phyloP scores from a whole-genome alignment of 2,113 vertebrate genomes.

The Eleginops maclovinus region DNA sequence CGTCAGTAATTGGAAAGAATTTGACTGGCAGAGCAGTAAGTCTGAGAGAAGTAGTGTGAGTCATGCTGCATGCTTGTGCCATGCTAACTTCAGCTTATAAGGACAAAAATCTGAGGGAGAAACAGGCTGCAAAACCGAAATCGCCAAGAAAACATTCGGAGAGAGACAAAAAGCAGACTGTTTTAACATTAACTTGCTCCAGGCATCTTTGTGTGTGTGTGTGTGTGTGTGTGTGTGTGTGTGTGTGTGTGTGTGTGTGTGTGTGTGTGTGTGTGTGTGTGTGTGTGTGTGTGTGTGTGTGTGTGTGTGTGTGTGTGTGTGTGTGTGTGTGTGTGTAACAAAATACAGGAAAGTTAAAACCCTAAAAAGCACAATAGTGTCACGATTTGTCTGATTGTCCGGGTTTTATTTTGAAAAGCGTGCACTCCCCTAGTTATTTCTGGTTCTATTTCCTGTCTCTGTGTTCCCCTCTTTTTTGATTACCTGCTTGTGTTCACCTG shows the following conservation, averaged over 20 bases:
- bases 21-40: constrained; percentile 45
- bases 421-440: too few species aligned
- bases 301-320: constrained; percentile 2
- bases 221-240: neutral
- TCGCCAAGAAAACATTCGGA: constrained; percentile 44
- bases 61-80: constrained; percentile 55
- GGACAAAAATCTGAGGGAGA: constrained; percentile 58
- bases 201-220: constrained; percentile 10
- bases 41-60: constrained; percentile 53
- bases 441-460: too few species aligned
- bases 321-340: neutral
- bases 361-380: too few species aligned
- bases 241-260: constrained; percentile 5
- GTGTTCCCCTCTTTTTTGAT: too few species aligned
- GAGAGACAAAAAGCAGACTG: constrained; percentile 29
- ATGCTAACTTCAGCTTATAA: constrained; percentile 70
- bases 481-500: too few species aligned
- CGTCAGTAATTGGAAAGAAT: constrained; percentile 58
- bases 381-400: too few species aligned
- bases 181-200: constrained; percentile 43
- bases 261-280: neutral
- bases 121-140: constrained; percentile 26
- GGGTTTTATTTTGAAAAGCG: too few species aligned
- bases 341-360: too few species aligned
- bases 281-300: neutral